Evolutionary conservation across 2,113 vertebrate species (phyloP), one percentile per base, ranked within the genome.

Genomic region (Elanoides forficatus): DNA sequence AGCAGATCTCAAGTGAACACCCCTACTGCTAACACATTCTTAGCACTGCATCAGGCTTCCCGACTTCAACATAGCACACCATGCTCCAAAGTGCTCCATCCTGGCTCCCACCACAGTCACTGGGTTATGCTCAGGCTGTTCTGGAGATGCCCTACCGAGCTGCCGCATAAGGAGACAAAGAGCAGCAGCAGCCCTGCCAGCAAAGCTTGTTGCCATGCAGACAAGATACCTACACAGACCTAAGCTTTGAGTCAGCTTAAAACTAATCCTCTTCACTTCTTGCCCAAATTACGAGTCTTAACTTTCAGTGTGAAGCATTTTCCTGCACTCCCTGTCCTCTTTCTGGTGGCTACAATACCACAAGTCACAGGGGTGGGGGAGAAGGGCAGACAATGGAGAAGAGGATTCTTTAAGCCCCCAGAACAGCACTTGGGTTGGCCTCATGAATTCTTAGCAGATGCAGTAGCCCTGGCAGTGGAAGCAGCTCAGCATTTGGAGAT

Each of bases 201-300:
- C 50, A 85, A 74, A 19, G 43, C 48, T 80, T 82, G 66, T 59
- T 96, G 84, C 56, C 66, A 72, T n/a, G 84, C 95, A 97, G 90
- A 85, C 42, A 27, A 56, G 66, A 82, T 72, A 76, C 38, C 75
- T 43, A 34, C 26, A 81, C 7, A 27, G 21, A 91, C 34, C 40
- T 90, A 82, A 94, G 81, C 90, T 79, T 32, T 58, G 34, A 91
- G 34, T 45, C 62, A 62, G 81, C 74, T 96, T 87, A 94, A 79
- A 85, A 73, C n/a, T 96, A 95, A 96, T 94, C 91, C n/a, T 81
- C 83, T 66, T 84, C 78, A 48, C 40, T 92, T 94, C 81, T 32
- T 75, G 58, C 66, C 81, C 91, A 60, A 93, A 91, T 59, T 90
- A 74, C 78, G 50, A 88, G 23, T 60, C 58, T 93, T 88, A 87